Conservation (phyloP, 2,797 vertebrate genomes). For the Urosaurus nigricauda region DNA sequence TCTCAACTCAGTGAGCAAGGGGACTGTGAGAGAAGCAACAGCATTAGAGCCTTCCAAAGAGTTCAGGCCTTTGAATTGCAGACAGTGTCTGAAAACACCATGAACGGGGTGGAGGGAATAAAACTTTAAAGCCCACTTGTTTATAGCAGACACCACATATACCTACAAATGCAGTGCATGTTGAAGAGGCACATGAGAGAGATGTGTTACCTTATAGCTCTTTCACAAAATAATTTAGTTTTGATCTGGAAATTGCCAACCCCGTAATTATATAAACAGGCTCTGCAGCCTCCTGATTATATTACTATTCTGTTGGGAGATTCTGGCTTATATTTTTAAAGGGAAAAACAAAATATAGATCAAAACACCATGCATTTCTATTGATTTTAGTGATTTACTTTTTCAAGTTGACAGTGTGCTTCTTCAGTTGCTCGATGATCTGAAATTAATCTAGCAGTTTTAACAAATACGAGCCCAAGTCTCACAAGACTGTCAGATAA, state of each 20-base stretch:
- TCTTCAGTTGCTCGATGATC: conserved; percentile 18
- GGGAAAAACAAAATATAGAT: neutral
- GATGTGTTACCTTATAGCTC: conserved; percentile 2
- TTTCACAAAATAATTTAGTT: conserved; percentile 22
- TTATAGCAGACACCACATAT: neutral
- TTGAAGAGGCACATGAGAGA: neutral
- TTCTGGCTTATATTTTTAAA: neutral
- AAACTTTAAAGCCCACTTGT: conserved; percentile 18
- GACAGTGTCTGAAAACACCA: conserved; percentile 26
- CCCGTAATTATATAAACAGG: conserved; percentile 17
- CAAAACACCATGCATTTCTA: neutral
- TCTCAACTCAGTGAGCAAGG: neutral
- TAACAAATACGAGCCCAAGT: neutral
- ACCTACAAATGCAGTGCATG: neutral
- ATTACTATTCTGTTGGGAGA: neutral
- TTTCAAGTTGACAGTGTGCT: conserved; percentile 6
- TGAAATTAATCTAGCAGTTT: conserved; percentile 24
- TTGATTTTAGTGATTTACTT: conserved; percentile 25
- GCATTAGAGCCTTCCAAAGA: neutral
- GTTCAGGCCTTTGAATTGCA: conserved; percentile 20
- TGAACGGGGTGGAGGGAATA: neutral
- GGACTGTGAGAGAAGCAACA: neutral
- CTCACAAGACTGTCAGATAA: neutral
- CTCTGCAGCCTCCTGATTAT: conserved; percentile 2
- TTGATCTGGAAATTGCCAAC: conserved; percentile 24